These are phyloP conservation scores for Benthosema pterotum DNA, from an alignment of 2,797 vertebrate species.

Conservation along the genomic window DNA sequence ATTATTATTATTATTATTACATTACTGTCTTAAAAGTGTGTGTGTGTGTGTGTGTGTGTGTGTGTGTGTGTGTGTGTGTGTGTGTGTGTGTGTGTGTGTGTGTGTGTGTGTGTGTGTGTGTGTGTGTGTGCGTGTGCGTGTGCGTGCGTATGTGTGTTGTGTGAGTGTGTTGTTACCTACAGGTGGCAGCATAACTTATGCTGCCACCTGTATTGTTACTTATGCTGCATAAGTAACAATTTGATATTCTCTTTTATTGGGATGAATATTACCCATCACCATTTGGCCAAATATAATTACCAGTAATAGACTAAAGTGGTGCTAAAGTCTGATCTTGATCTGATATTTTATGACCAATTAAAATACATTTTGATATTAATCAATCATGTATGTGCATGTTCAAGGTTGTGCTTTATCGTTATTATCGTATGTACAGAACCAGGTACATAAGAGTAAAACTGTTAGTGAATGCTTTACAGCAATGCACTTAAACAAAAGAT, in stretches of 20 bases:
- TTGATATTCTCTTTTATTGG: neutral
- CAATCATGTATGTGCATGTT: no score
- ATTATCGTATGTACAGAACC: no score
- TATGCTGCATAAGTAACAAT: neutral
- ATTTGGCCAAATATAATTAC: neutral
- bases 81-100: neutral
- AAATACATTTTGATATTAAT: no score
- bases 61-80: neutral
- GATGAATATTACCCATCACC: no score
- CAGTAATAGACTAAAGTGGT: neutral
- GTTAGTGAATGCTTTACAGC: no score
- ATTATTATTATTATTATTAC: slow-evolving; percentile 27
- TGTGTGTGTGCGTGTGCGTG: neutral
- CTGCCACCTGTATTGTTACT: no score
- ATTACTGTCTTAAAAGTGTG: no score
- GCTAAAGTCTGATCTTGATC: no score
- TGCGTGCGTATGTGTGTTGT: neutral
- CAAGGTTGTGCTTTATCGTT: no score
- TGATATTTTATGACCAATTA: no score
- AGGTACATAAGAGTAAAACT: no score
- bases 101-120: neutral
- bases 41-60: neutral
- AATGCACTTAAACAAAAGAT: no score
- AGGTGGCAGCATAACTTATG: neutral
- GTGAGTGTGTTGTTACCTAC: neutral